A percentile compares a stretch with the other conserved stretches of the same genome.
These are phyloP conservation scores for Hydra vulgaris DNA, from an alignment of 30 jellyfish, hydroid and myxozoan species.

Conservation along the genomic window DNA sequence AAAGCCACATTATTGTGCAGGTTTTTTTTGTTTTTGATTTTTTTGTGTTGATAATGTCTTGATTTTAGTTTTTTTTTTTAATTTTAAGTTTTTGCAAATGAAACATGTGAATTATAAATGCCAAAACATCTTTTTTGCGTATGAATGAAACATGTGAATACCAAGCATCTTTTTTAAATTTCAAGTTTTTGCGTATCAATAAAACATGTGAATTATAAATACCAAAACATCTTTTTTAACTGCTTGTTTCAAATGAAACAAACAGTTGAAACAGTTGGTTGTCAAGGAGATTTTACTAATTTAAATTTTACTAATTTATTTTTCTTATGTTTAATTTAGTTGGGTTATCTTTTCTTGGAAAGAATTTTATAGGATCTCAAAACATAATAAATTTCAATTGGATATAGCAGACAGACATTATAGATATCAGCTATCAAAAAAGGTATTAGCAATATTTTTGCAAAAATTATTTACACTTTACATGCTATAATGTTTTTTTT, in stretches of 20 bases:
- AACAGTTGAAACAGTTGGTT: no score
- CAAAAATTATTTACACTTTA: neutral
- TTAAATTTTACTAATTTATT: no score
- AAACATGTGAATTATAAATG: no score
- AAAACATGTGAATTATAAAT: no score
- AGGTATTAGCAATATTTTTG: neutral
- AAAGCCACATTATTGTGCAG: neutral
- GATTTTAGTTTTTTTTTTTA: neutral
- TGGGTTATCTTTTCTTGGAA: neutral
- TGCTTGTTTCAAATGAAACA: no score
- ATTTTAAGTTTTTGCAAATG: neutral
- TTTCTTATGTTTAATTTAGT: neutral
- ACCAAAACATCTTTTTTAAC: no score
- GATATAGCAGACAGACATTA: neutral
- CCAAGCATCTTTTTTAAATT: no score
- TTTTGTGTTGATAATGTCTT: neutral
- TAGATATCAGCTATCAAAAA: neutral
- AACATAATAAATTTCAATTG: neutral
- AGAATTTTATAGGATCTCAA: neutral
- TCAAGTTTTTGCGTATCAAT: no score
- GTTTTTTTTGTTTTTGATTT: neutral
- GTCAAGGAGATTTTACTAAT: neutral
- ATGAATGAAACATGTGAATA: no score
- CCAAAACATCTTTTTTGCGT: no score
- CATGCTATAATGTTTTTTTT: neutral